These are phyloP conservation scores for Holacanthus passer DNA, from an alignment of 2,113 vertebrate genomes.

Conservation along the genomic window DNA sequence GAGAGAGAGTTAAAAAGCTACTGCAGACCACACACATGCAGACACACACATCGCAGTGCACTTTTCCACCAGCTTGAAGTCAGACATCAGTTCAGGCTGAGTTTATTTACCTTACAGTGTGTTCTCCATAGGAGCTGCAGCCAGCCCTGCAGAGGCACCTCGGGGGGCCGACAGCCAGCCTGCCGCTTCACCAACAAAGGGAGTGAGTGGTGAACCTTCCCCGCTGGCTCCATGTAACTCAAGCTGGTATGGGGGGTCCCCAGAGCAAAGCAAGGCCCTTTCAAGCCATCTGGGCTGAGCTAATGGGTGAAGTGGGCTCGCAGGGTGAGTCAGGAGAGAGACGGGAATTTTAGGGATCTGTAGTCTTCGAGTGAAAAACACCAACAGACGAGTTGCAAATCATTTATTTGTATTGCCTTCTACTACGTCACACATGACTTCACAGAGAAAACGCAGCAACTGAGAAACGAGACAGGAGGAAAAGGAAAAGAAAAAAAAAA, in stretches of 20 bases:
- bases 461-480: slow-evolving; percentile 6
- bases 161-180: slow-evolving; percentile 15
- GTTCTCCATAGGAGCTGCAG: slow-evolving; percentile 10
- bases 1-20: neutral
- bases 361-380: slow-evolving; percentile 40
- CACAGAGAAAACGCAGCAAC: slow-evolving; percentile 2
- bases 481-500: neutral
- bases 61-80: neutral
- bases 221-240: slow-evolving; percentile 36
- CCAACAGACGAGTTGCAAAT: slow-evolving; percentile 10
- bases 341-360: slow-evolving; percentile 29
- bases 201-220: slow-evolving; percentile 25
- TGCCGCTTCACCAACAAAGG: slow-evolving; percentile 48
- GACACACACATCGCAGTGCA: neutral
- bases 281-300: slow-evolving; percentile 48
- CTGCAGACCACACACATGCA: slow-evolving; percentile 13
- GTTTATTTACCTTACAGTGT: slow-evolving; percentile 53
- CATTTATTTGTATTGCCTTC: neutral
- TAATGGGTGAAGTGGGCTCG: slow-evolving; percentile 13
- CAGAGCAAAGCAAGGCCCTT: slow-evolving; percentile 38
- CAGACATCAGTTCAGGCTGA: slow-evolving; percentile 11
- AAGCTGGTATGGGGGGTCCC: slow-evolving; percentile 29
- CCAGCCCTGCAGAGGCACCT: slow-evolving; percentile 23
- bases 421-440: neutral
- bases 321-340: slow-evolving; percentile 13